These are phyloP conservation scores for Andrena cerasifolii DNA, from an alignment of 1,140 invertebrate species.

Conservation along the genomic window DNA sequence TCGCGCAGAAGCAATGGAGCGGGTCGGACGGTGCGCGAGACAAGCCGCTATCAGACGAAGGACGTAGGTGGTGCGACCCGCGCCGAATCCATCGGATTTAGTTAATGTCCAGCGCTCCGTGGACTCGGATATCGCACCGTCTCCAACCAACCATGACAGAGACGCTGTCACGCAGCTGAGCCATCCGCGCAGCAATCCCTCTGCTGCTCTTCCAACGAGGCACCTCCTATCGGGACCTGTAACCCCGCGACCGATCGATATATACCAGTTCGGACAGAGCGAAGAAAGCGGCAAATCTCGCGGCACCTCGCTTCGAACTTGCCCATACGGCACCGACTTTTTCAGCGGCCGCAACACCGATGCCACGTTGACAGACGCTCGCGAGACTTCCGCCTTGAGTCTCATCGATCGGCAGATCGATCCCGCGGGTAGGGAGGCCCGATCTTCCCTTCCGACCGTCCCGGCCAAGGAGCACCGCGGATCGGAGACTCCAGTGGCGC, in stretches of 20 bases:
- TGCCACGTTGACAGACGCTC: too few relatives aligned
- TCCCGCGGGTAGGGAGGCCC: too few relatives aligned
- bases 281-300: too few relatives aligned
- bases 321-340: too few relatives aligned
- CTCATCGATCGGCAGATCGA: too few relatives aligned
- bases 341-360: too few relatives aligned
- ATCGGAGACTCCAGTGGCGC: too few relatives aligned
- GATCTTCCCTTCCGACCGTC: too few relatives aligned
- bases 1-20: constrained; percentile 48
- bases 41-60: constrained; percentile 31
- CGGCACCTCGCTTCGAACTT: too few relatives aligned
- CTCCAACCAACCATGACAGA: constrained; percentile 24
- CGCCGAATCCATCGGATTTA: constrained; percentile 66
- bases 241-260: not conserved
- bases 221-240: not conserved
- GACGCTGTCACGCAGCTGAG: not conserved
- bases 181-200: not conserved
- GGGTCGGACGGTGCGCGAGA: constrained; percentile 36
- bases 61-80: constrained; percentile 48
- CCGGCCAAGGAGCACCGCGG: too few relatives aligned
- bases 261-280: too few relatives aligned
- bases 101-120: constrained; percentile 64
- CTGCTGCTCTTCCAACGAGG: not conserved
- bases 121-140: constrained; percentile 20
- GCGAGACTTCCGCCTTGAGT: too few relatives aligned